Conservation (phyloP, 2,113 vertebrate species). For the Pan troglodytes region NHGRI_mPanTro3-v2.1_pri NC_072411.2:110407501-110408000, state of each 20-base stretch:
- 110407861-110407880: slow-evolving; percentile 12
- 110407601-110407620: too few species aligned
- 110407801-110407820: background rate
- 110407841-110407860: background rate
- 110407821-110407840: background rate
- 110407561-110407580: too few species aligned
- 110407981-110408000: slow-evolving; percentile 63
- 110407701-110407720: background rate
- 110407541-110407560: too few species aligned
- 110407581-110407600: too few species aligned
- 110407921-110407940: background rate
- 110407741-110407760: background rate
- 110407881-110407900: background rate
- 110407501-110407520: too few species aligned
- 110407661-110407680: too few species aligned
- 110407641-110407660: too few species aligned
- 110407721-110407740: background rate
- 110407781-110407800: background rate
- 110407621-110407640: too few species aligned
- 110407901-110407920: background rate
- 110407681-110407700: too few species aligned
- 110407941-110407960: slow-evolving; percentile 39
- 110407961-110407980: slow-evolving; percentile 78
- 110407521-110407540: too few species aligned
- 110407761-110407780: background rate